These are phyloP conservation scores for Enteromius anoplus DNA, from an alignment of 2,797 vertebrate species.

Conservation along the genomic window DNA sequence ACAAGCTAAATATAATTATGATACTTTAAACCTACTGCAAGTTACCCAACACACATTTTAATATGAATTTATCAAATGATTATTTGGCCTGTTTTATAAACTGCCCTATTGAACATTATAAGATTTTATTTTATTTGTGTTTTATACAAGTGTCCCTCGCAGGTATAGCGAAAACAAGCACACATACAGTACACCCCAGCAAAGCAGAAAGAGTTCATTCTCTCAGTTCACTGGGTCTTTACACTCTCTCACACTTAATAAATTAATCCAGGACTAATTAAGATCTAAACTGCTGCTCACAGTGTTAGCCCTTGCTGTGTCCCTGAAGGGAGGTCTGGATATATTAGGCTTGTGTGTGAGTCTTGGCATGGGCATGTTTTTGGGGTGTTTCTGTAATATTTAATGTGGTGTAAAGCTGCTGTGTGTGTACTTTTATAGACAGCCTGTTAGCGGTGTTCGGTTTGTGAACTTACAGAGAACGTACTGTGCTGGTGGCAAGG, in stretches of 20 bases:
- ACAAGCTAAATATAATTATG: neutral
- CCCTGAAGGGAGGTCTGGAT: constrained; percentile 15
- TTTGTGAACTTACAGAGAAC: constrained; percentile 53
- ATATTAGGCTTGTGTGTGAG: constrained; percentile 35
- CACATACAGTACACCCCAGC: constrained; percentile 19
- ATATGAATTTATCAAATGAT: neutral
- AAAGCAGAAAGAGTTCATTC: constrained; percentile 30
- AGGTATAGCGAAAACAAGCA: constrained; percentile 11
- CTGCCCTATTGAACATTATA: neutral
- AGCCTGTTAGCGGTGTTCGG: constrained; percentile 31
- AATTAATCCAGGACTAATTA: constrained; percentile 48
- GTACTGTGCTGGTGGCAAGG: neutral
- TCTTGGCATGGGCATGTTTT: constrained; percentile 32
- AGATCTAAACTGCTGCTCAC: constrained; percentile 41
- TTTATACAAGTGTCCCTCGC: neutral
- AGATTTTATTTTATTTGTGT: neutral
- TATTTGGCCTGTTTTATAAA: neutral
- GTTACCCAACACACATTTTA: neutral
- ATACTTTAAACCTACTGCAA: neutral
- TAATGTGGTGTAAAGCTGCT: constrained; percentile 69
- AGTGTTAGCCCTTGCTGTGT: constrained; percentile 26
- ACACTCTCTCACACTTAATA: constrained; percentile 34
- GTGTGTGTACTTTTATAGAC: constrained; percentile 19
- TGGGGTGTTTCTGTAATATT: constrained; percentile 69
- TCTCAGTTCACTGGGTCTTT: constrained; percentile 20